Conservation (phyloP, 2,797 vertebrate genomes). For the Todus mexicanus region DNA sequence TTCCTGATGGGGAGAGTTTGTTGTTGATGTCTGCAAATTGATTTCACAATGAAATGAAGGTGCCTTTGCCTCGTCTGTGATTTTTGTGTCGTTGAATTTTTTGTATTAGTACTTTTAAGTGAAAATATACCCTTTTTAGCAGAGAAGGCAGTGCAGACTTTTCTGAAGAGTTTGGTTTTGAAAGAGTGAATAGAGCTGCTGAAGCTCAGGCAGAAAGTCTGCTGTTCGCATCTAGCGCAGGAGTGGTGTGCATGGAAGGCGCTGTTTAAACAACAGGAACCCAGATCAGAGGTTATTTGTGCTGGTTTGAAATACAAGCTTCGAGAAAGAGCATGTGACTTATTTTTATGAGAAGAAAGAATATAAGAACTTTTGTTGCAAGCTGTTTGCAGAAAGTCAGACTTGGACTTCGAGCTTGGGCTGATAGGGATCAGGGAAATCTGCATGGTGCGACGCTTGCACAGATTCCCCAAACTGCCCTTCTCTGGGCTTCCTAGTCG, state of each 20-base stretch:
- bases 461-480: background rate
- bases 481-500: background rate
- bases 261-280: background rate
- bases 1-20: background rate
- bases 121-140: background rate
- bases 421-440: background rate
- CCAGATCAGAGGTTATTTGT: background rate
- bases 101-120: background rate
- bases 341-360: background rate
- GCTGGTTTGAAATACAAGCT: constrained; percentile 12
- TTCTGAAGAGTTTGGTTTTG: background rate
- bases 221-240: background rate
- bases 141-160: background rate
- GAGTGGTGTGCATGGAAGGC: background rate
- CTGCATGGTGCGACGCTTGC: background rate
- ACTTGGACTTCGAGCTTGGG: background rate
- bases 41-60: background rate
- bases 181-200: background rate
- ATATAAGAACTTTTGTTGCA: background rate
- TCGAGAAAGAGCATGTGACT: background rate
- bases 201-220: background rate
- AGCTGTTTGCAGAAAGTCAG: background rate
- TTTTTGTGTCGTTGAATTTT: background rate
- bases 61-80: background rate
- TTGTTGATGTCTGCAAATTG: background rate